Evolutionary conservation across 2,797 vertebrate species (phyloP), one percentile per base, ranked within the genome.

Genomic region (Sphaeramia orbicularis): DNA sequence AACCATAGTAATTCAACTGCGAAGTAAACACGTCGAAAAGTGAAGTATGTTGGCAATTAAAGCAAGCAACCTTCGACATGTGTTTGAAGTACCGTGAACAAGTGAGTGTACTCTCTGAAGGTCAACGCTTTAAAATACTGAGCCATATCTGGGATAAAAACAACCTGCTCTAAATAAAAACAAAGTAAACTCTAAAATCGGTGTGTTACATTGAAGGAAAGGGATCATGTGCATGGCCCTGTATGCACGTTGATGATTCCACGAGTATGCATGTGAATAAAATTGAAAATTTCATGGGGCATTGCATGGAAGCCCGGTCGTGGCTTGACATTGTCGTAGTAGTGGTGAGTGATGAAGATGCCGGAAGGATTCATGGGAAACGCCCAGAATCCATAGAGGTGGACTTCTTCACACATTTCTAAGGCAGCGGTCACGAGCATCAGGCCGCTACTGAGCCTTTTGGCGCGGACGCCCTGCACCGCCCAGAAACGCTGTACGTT

Each of bases 311-410:
- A 99, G 64, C 98, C 98, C 0, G 98, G 98, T 1, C 97, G 94
- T 6, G 98, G 98, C 91, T 99, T 99, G 86, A 99, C 95, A 6
- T 99, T 98, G 94, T 99, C 98, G 0, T 99, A 99, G 89, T 99
- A 99, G 71, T 99, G 98, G 81, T 99, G 98, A 6, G 97, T 98
- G 85, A 98, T 96, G 87, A 96, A 97, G 86, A 96, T 93, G 68
- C 98, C 97, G 0, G 95, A 94, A 71, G 97, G 97, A 92, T 97
- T 97, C 97, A 99, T 98, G 82, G 97, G 96, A 76, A 99, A 99
- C 0, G 96, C 96, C 98, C 98, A 99, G 90, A 99, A 99, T 52
- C 98, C 98, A 0, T 99, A 99, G 63, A 99, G 96, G 87, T 99
- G 96, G 58, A 99, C 98, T 85, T 99, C 97, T 76, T 99, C 93